Percentiles rank a stretch among this genome's conserved stretches.
phyloP scores from a whole-genome alignment of 2,113 vertebrate genomes.

The Phalacrocorax aristotelis region DNA sequence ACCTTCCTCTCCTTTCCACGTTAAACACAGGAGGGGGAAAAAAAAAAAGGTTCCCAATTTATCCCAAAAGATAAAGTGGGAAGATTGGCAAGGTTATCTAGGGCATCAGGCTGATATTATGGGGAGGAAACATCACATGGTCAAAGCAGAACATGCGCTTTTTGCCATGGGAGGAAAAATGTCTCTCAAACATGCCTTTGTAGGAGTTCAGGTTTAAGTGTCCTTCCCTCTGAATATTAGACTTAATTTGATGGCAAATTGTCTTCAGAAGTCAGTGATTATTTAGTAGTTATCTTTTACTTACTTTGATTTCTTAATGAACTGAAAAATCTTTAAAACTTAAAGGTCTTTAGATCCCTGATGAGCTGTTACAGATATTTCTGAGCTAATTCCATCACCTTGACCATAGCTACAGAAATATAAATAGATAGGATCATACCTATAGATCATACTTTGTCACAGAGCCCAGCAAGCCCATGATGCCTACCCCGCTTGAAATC shows the following conservation, averaged over 20 bases:
- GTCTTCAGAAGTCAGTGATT: not conserved
- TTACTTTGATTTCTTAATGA: slow-evolving; percentile 40
- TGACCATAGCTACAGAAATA: not conserved
- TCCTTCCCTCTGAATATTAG: not conserved
- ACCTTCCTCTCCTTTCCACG: not conserved
- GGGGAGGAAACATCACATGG: fast-evolving
- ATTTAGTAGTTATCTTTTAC: slow-evolving; percentile 24
- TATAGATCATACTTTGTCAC: not conserved
- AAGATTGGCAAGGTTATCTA: not conserved
- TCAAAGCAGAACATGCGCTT: not conserved
- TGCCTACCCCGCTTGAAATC: not conserved
- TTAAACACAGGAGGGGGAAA: not conserved
- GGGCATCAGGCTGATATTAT: not conserved
- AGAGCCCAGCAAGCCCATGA: not conserved
- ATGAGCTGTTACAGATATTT: not conserved
- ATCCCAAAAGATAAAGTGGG: not conserved
- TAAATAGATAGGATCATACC: not conserved
- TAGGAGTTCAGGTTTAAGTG: not conserved
- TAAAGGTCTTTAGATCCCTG: slow-evolving; percentile 14
- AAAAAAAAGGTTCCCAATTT: not conserved
- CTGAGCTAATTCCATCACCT: not conserved
- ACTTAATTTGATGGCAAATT: not conserved
- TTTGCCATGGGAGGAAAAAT: not conserved
- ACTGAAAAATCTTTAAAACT: slow-evolving; percentile 23
- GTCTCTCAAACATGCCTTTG: not conserved